Percentiles rank a stretch among this genome's conserved stretches.
Evolutionary conservation across 2,888 invertebrate species (phyloP).

Genomic region (Lycophotia porphyrea): DNA sequence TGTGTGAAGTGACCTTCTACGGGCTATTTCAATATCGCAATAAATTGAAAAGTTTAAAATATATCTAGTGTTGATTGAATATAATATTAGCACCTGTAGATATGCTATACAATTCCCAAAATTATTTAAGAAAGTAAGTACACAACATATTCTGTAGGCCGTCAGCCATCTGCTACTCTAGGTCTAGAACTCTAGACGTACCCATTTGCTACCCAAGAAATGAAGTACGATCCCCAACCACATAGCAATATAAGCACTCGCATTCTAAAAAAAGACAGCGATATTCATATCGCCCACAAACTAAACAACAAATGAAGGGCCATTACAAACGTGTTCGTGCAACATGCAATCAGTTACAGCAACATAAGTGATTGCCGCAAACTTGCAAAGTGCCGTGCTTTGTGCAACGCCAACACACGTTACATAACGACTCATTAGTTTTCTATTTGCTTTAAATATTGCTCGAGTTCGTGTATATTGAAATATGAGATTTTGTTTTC

Average conservation of each 20-base stretch:
- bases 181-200: not conserved
- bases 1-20: not conserved
- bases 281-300: slow-evolving; percentile 67
- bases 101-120: too few relatives aligned
- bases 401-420: slow-evolving; percentile 67
- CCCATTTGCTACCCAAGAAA: not conserved
- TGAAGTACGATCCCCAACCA: not conserved
- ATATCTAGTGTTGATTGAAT: not conserved
- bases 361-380: slow-evolving; percentile 82
- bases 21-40: not conserved
- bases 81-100: not conserved
- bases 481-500: slow-evolving; percentile 56
- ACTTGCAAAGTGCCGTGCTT: slow-evolving; percentile 78
- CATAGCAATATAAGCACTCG: slow-evolving; percentile 8
- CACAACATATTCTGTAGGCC: not conserved
- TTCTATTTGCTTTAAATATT: slow-evolving; percentile 71
- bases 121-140: not conserved
- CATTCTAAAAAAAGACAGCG: slow-evolving; percentile 55
- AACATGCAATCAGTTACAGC: slow-evolving; percentile 81
- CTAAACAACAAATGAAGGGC: slow-evolving; percentile 75
- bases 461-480: slow-evolving; percentile 54
- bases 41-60: not conserved
- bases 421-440: slow-evolving; percentile 74
- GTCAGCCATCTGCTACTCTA: not conserved
- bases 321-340: slow-evolving; percentile 77